Conservation (phyloP, 2,113 vertebrate genomes). For the Pica pica region DNA sequence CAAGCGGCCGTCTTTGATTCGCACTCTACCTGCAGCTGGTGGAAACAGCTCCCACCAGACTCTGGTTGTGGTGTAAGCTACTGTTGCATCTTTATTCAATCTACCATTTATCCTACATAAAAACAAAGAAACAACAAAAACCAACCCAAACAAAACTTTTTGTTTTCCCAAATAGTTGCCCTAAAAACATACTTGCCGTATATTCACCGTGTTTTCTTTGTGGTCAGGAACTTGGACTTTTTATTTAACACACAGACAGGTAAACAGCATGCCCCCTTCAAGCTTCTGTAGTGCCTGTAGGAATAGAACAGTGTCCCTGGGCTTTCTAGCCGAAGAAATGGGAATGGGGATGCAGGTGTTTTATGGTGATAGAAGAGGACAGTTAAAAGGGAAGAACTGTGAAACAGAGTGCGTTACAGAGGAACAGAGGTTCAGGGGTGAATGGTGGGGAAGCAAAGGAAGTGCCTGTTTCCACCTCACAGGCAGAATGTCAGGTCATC, state of each 20-base stretch:
- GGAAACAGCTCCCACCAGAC: background rate
- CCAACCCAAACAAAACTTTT: background rate
- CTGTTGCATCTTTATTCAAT: background rate
- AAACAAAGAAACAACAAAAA: background rate
- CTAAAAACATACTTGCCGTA: background rate
- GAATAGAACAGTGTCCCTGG: background rate
- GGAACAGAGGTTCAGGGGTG: background rate
- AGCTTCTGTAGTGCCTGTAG: background rate
- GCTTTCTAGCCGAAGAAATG: background rate
- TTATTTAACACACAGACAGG: background rate
- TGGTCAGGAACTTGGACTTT: background rate
- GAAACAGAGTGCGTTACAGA: background rate
- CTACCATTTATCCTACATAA: background rate
- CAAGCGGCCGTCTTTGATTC: background rate
- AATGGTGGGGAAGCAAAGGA: background rate
- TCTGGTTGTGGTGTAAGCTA: background rate
- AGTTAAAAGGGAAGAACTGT: background rate
- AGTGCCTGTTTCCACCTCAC: background rate
- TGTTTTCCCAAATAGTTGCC: background rate
- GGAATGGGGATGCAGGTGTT: background rate
- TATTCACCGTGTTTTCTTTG: background rate
- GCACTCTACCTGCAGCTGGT: background rate
- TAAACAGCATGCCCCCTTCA: background rate
- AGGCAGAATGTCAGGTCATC: background rate
- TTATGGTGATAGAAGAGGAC: background rate